These are phyloP conservation scores for Syritta pipiens DNA, from an alignment of 2,888 invertebrate species.

Conservation along the genomic window DNA sequence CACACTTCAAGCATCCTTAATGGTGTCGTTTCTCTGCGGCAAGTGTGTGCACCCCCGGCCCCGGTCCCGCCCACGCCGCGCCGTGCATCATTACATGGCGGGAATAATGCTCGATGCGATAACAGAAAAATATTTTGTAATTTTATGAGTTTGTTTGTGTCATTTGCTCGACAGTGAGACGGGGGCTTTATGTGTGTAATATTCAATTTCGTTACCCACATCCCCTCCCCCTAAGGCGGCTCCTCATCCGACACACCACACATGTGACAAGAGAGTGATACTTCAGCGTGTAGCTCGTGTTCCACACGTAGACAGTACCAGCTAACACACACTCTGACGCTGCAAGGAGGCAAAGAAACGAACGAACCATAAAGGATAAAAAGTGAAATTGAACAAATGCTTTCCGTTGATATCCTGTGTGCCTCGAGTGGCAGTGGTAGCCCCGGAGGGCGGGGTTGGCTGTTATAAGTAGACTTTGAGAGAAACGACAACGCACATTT, in stretches of 20 bases:
- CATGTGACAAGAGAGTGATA: constrained; percentile 34
- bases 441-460: neutral
- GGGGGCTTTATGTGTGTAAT: constrained; percentile 47
- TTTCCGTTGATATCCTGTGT: constrained; percentile 58
- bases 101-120: constrained; percentile 63
- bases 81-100: constrained; percentile 56
- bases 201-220: constrained; percentile 51
- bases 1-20: constrained; percentile 61
- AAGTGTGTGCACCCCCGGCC: neutral
- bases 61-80: neutral
- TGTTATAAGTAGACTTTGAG: constrained; percentile 17
- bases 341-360: constrained; percentile 7
- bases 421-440: neutral
- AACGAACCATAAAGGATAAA: constrained; percentile 69
- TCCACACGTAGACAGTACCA: too few species aligned
- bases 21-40: constrained; percentile 61
- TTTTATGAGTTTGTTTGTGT: constrained; percentile 68
- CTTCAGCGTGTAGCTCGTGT: constrained; percentile 36
- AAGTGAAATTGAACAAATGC: constrained; percentile 68
- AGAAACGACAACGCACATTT: constrained; percentile 71
- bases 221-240: neutral
- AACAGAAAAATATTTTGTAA: constrained; percentile 69
- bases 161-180: constrained; percentile 50
- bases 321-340: constrained; percentile 18
- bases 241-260: neutral